Percentiles rank a stretch among this genome's conserved stretches.
phyloP scores from a whole-genome alignment of 1,140 invertebrate species.

The Diachasma alloeum region DNA sequence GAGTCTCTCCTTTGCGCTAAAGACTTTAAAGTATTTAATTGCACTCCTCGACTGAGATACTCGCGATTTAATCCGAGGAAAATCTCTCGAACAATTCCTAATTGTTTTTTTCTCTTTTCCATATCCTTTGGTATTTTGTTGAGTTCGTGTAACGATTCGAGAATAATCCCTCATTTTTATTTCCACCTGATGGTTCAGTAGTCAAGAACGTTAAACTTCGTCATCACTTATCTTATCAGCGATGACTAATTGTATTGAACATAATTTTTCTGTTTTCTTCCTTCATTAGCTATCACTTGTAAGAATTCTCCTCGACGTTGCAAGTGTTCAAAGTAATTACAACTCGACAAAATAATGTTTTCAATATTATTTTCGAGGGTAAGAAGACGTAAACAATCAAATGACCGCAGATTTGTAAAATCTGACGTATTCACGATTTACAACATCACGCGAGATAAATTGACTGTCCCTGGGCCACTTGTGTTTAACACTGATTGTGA shows the following conservation, averaged over 20 bases:
- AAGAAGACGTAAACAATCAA: background rate
- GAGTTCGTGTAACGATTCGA: background rate
- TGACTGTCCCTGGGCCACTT: slow-evolving; percentile 55
- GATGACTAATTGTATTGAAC: background rate
- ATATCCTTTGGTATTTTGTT: slow-evolving; percentile 22
- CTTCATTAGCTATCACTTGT: background rate
- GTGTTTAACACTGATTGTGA: slow-evolving; percentile 11
- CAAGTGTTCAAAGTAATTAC: background rate
- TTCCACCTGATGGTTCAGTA: background rate
- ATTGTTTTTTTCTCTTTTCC: slow-evolving; percentile 31
- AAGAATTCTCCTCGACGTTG: background rate
- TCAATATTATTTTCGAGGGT: background rate
- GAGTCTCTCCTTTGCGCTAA: slow-evolving; percentile 3
- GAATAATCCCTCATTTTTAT: slow-evolving; percentile 11
- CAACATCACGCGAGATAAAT: background rate
- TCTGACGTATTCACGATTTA: slow-evolving; percentile 23
- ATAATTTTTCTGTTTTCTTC: background rate
- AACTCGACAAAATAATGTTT: background rate
- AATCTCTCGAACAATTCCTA: slow-evolving; percentile 38
- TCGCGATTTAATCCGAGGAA: slow-evolving; percentile 43
- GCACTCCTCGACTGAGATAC: slow-evolving; percentile 39
- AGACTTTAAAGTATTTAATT: slow-evolving; percentile 38
- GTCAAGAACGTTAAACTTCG: background rate
- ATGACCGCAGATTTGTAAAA: background rate
- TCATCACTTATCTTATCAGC: background rate